Evolutionary conservation across 2,888 invertebrate species (phyloP), one percentile per base, ranked within the genome.

Genomic region (Cerastoderma edule): DNA sequence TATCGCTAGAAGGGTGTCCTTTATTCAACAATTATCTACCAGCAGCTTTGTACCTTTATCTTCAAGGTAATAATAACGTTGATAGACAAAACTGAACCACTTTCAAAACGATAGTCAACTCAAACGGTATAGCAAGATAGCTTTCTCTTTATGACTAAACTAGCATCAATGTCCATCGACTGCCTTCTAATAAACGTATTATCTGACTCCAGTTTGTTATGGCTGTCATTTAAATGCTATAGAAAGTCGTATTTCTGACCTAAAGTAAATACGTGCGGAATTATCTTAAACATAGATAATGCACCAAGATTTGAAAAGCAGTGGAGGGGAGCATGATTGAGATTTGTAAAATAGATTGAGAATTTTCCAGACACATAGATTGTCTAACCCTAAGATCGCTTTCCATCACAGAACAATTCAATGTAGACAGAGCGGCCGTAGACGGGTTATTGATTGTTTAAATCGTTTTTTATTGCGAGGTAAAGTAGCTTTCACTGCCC

Each of bases 291-390:
- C 50, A 5, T n/a, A 13, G 8, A 50, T n/a, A 8, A 8, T 50
- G 10, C 50, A 22, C 50, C 5, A n/a, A 22, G 22, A 13, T 6
- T 6, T 22, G n/a, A 13, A 22, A 50, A 50, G 5, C 50, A 22
- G 50, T 50, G 22, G 5, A 50, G 50, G n/a, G 50, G 5, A 13
- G 50, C 8, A 50, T 10, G 24, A 24, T 10, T 27, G 4, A 10
- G 8, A 10, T 13, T 24, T 10, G 10, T 24, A 50, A n/a, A 50
- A 10, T 10, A 50, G 50, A 24, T 24, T 22, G 24, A 24, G 39
- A 60, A 24, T 24, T 27, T 24, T 19, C 24, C 60, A 60, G 60
- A 60, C 60, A 60, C 60, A 60, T 60, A 60, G 39, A 60, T 60
- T 39, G 60, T 39, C 39, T 10, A 28, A 39, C 60, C 60, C 60